These are phyloP conservation scores for Fulmarus glacialis DNA, from an alignment of 2,113 vertebrate species.

Conservation along the genomic window DNA sequence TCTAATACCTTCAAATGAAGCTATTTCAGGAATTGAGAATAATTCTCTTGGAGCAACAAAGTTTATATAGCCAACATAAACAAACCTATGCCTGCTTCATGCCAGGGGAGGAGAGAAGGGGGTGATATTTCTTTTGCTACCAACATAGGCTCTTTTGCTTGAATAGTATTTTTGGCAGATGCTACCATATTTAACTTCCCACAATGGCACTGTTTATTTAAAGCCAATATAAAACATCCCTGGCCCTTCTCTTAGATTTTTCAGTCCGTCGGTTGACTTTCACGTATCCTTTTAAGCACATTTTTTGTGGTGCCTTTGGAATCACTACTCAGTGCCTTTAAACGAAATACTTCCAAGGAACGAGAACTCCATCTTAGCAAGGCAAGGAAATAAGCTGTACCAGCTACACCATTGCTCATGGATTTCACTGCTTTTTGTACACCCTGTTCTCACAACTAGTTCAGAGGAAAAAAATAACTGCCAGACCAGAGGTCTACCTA, in stretches of 20 bases:
- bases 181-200: constrained; percentile 60
- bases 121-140: constrained; percentile 39
- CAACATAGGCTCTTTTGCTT: constrained; percentile 25
- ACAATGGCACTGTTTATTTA: constrained; percentile 67
- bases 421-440: neutral
- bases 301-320: constrained; percentile 30
- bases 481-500: neutral
- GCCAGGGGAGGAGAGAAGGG: constrained; percentile 18
- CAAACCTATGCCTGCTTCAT: constrained; percentile 28
- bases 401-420: neutral
- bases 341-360: neutral
- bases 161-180: constrained; percentile 48
- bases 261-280: constrained; percentile 20
- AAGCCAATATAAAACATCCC: constrained; percentile 49
- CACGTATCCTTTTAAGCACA: constrained; percentile 50
- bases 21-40: constrained; percentile 39
- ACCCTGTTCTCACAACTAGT: neutral
- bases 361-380: neutral
- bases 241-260: constrained; percentile 39
- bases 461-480: neutral
- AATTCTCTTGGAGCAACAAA: constrained; percentile 24
- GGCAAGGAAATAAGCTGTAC: neutral
- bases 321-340: neutral
- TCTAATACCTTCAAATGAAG: constrained; percentile 12
- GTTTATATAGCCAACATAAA: constrained; percentile 64